Evolutionary conservation across 2,888 invertebrate genomes (phyloP).

Genomic region (Drosophila kambysellisi): DNA sequence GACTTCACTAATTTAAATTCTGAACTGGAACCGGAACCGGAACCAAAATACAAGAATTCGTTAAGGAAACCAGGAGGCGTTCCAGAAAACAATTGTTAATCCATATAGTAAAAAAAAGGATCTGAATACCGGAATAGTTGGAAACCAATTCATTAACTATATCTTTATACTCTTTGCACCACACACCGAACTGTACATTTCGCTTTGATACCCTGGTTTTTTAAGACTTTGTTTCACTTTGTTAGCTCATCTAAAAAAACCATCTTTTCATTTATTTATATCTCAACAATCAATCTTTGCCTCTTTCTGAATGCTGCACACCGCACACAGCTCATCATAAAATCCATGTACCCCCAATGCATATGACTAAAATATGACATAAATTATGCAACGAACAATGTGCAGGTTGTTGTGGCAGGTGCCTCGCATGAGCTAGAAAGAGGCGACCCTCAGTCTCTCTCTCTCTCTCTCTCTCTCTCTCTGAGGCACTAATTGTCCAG

Average conservation of each 20-base stretch:
- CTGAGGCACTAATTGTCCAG: slow-evolving; percentile 71
- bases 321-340: slow-evolving; percentile 29
- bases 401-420: slow-evolving; percentile 61
- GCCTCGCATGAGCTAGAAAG: slow-evolving; percentile 35
- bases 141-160: neutral
- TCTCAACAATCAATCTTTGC: neutral
- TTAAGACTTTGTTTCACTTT: neutral
- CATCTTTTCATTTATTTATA: neutral
- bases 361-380: slow-evolving; percentile 59
- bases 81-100: neutral
- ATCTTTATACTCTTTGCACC: neutral
- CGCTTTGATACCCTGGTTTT: rapidly evolving
- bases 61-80: neutral
- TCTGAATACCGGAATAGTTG: neutral
- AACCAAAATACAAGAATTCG: neutral
- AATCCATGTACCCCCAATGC: slow-evolving; percentile 23
- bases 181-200: neutral
- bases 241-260: neutral
- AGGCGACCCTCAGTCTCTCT: slow-evolving; percentile 8
- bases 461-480: slow-evolving; percentile 28
- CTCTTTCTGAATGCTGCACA: neutral
- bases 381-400: slow-evolving; percentile 70
- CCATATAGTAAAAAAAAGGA: neutral
- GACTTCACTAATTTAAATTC: too few relatives aligned
- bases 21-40: neutral